A percentile compares a stretch with the other conserved stretches of the same genome.
Evolutionary conservation across 2,797 vertebrate genomes (phyloP).

Genomic region (Epinephelus awoara): DNA sequence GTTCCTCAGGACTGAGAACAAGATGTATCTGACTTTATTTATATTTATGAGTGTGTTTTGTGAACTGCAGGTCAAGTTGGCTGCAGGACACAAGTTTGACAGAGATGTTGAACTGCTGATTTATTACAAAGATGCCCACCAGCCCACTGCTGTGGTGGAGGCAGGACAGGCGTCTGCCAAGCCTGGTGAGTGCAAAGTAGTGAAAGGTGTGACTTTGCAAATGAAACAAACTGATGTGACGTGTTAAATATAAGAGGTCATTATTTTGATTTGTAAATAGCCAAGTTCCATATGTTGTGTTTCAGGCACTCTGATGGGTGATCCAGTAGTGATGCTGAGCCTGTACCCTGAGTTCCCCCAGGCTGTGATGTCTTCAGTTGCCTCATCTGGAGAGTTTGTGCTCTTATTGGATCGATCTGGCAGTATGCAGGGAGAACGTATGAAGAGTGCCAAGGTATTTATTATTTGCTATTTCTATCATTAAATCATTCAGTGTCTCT

Average conservation of each 20-base stretch:
- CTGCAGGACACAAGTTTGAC: conserved; percentile 87
- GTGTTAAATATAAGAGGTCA: too few relatives aligned
- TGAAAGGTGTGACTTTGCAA: neutral
- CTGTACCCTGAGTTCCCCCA: conserved; percentile 81
- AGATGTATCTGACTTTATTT: neutral
- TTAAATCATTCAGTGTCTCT: neutral
- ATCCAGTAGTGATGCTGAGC: conserved; percentile 76
- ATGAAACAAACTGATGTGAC: too few relatives aligned
- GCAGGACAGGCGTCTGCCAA: conserved; percentile 69
- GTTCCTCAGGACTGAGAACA: neutral
- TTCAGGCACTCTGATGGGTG: too few relatives aligned
- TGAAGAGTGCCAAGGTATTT: conserved; percentile 80
- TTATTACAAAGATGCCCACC: conserved; percentile 86
- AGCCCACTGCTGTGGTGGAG: conserved; percentile 87
- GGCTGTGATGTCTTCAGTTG: too few relatives aligned
- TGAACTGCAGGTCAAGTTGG: conserved; percentile 82
- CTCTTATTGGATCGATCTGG: conserved; percentile 85
- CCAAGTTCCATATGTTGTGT: too few relatives aligned
- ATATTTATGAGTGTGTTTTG: neutral
- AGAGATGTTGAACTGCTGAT: conserved; percentile 88
- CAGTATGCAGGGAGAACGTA: conserved; percentile 78
- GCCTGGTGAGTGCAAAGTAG: conserved; percentile 76
- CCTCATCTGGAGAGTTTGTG: neutral
- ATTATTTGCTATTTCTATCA: neutral
- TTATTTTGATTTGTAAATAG: too few relatives aligned